phyloP scores from a whole-genome alignment of 2,888 invertebrate species.

The Subacronicta megacephala region DNA sequence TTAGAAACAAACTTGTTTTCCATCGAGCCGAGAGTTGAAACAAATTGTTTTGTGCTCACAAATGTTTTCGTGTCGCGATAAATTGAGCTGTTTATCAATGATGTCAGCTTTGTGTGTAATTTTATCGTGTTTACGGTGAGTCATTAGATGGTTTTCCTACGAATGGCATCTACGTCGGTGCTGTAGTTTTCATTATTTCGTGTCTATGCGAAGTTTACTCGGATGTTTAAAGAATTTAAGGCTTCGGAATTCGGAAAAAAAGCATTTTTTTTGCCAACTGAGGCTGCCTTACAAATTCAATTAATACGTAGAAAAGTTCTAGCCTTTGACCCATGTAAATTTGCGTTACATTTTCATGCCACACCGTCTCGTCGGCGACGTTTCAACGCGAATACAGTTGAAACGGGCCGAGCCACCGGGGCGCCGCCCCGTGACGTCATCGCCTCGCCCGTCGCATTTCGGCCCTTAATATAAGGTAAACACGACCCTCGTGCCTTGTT shows the following conservation, averaged over 20 bases:
- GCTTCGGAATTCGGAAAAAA: no score
- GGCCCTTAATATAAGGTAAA: slow-evolving; percentile 64
- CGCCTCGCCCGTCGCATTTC: slow-evolving; percentile 63
- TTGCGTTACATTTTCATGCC: slow-evolving; percentile 33
- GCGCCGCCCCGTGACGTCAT: slow-evolving; percentile 82
- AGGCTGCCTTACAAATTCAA: no score
- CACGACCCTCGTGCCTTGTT: slow-evolving; percentile 66
- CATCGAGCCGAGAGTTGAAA: slow-evolving; percentile 55
- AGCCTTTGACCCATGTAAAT: slow-evolving; percentile 34
- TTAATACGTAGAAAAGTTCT: slow-evolving; percentile 1
- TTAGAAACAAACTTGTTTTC: slow-evolving; percentile 59
- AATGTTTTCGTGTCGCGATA: slow-evolving; percentile 51
- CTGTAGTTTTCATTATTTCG: slow-evolving; percentile 2
- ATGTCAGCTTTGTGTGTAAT: slow-evolving; percentile 55
- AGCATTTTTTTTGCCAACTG: no score
- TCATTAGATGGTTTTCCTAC: slow-evolving; percentile 31
- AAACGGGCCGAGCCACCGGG: slow-evolving; percentile 75
- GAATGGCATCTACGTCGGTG: slow-evolving; percentile 9
- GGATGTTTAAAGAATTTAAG: background rate
- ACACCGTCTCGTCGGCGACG: slow-evolving; percentile 77
- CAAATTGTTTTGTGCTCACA: slow-evolving; percentile 50
- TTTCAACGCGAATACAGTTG: slow-evolving; percentile 73
- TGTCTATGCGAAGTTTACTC: background rate
- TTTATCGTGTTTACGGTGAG: slow-evolving; percentile 43
- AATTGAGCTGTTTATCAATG: slow-evolving; percentile 52